A percentile compares a stretch with the other conserved stretches of the same genome.
Conservation (phyloP, 2,888 invertebrate species). For the Bimastos eiseni region DNA sequence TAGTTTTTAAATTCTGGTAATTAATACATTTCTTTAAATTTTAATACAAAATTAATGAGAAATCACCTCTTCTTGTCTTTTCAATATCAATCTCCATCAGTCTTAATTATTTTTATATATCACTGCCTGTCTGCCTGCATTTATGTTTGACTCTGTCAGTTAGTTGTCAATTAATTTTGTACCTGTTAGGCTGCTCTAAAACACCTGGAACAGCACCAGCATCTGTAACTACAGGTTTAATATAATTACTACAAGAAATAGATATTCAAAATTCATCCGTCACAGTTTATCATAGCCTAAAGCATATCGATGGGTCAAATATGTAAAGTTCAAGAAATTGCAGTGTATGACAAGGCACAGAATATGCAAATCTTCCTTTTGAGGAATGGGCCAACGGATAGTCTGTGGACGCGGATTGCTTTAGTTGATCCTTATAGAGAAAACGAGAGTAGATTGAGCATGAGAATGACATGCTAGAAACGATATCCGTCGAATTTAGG, state of each 20-base stretch:
- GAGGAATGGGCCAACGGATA: no score
- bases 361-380: background rate
- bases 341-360: background rate
- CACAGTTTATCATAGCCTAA: background rate
- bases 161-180: background rate
- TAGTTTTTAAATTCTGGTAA: background rate
- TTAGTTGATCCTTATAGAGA: background rate
- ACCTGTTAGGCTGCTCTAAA: background rate
- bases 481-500: background rate
- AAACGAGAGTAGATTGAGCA: background rate
- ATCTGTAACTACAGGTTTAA: background rate
- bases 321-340: background rate
- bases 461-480: background rate
- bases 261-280: background rate
- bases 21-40: background rate
- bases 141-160: background rate
- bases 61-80: background rate
- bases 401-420: background rate
- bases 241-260: background rate
- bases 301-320: background rate
- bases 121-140: background rate
- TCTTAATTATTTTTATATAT: constrained; percentile 5
- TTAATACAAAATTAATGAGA: background rate
- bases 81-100: background rate
- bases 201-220: background rate